phyloP scores from a whole-genome alignment of 2,888 invertebrate species.

The Perizoma flavofasciatum region DNA sequence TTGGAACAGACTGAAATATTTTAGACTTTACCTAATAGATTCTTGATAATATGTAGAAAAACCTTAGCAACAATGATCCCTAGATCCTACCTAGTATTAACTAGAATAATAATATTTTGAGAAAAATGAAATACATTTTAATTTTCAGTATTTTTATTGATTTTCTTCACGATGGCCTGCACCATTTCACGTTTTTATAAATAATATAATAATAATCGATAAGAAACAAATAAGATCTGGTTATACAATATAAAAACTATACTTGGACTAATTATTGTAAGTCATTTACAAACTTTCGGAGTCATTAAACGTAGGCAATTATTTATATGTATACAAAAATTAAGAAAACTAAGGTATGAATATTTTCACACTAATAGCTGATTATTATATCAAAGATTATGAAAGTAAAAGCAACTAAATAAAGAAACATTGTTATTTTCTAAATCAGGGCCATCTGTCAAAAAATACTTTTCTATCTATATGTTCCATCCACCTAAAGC shows the following conservation, averaged over 20 bases:
- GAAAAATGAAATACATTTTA: conserved; percentile 41
- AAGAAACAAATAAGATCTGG: conserved; percentile 31
- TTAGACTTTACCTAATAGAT: background rate
- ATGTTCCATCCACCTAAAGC: too few species aligned
- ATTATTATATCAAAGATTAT: too few species aligned
- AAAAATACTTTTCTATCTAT: too few species aligned
- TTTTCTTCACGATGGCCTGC: conserved; percentile 54
- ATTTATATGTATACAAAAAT: too few species aligned
- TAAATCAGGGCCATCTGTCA: too few species aligned
- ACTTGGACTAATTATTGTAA: conserved; percentile 3
- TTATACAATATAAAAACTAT: conserved; percentile 27
- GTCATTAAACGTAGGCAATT: too few species aligned
- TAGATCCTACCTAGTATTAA: conserved; percentile 1
- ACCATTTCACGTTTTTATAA: conserved; percentile 46
- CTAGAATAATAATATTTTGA: background rate
- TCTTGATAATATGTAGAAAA: too few species aligned
- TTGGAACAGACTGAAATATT: conserved; percentile 43
- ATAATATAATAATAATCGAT: conserved; percentile 32
- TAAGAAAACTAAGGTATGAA: too few species aligned
- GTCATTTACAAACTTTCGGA: background rate
- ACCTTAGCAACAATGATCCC: background rate
- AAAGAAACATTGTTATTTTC: too few species aligned
- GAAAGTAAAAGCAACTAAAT: too few species aligned
- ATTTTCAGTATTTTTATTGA: conserved; percentile 52
- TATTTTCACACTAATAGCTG: too few species aligned